Evolutionary conservation across 2,888 invertebrate species (phyloP), one percentile per base, ranked within the genome.

Genomic region (Alloplasta piceator): DNA sequence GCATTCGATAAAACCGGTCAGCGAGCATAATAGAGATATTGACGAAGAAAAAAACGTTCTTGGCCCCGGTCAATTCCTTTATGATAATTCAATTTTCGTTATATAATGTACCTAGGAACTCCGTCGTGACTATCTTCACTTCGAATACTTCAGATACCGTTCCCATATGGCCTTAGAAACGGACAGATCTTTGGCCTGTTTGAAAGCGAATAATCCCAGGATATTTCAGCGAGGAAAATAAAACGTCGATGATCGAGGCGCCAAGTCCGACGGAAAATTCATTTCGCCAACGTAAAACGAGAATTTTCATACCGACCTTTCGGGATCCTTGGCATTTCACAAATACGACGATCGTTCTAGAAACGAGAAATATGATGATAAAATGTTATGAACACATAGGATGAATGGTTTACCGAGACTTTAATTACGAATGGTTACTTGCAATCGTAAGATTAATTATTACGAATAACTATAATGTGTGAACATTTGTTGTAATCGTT

Each of bases 51-150:
- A n/a, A n/a, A 71, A 72, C 74, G 60, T 14, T 64, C n/a, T 56
- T 7, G 67, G 48, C 7, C 26, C 26, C 82, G 81, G 83, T 85
- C 88, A 87, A 89, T 89, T 90, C 85, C 88, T 86, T 87, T 87
- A 89, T 90, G 89, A 90, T 89, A 90, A 90, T 90, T 88, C 90
- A 86, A 89, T 89, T 87, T 87, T 77, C 70, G 58, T 64, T 64
- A 16, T 68, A 39, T 48, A 39, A 52, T 52, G 52, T 38, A 66
- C 66, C 66, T 78, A 52, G n/a, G 58, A 46, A 14, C 46, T 16
- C 38, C 46, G 58, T 52, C 50, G 10, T 16, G 48, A 6, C 36
- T 5, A 38, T 26, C 10, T 7, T n/a, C 5, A 48, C 7, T 43
- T 56, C 36, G 73, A 43, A 67, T 72, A 61, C 71, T 58, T 64